phyloP scores from a whole-genome alignment of 64 coral and sea anemone genomes.

The Montipora sp. region DNA sequence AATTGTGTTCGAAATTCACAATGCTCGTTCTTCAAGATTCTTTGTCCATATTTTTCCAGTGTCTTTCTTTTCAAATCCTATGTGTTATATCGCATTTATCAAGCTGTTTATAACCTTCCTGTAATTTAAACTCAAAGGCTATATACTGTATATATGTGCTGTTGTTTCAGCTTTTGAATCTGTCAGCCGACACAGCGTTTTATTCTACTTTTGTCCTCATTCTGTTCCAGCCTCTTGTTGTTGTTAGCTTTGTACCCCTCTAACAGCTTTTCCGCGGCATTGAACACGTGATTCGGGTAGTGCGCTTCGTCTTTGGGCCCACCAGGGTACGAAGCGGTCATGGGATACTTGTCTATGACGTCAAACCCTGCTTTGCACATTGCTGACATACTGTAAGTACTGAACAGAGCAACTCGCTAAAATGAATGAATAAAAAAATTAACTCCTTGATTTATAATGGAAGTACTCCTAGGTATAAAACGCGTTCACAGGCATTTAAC shows the following conservation, averaged over 20 bases:
- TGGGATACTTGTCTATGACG: conserved; percentile 82
- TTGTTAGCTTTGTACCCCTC: conserved; percentile 43
- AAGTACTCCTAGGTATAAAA: no score
- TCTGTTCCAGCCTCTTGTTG: neutral
- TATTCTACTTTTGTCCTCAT: neutral
- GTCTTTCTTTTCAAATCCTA: no score
- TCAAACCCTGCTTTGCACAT: conserved; percentile 92
- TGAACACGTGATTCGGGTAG: conserved; percentile 57
- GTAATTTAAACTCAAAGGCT: no score
- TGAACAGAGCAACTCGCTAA: conserved; percentile 84
- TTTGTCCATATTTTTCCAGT: no score
- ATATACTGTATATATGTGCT: no score
- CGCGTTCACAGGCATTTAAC: no score
- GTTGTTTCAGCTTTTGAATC: no score
- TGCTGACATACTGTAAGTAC: conserved; percentile 69
- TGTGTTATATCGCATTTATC: no score
- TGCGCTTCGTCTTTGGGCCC: conserved; percentile 59
- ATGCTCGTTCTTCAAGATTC: no score
- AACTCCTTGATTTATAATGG: no score
- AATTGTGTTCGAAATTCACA: no score
- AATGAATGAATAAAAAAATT: neutral
- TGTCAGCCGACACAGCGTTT: neutral
- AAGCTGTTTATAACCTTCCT: no score
- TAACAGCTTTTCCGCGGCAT: neutral
- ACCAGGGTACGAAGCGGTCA: conserved; percentile 75